Evolutionary conservation across 2,113 vertebrate genomes (phyloP), one percentile per base, ranked within the genome.

Genomic region (Nannospalax galili): DNA sequence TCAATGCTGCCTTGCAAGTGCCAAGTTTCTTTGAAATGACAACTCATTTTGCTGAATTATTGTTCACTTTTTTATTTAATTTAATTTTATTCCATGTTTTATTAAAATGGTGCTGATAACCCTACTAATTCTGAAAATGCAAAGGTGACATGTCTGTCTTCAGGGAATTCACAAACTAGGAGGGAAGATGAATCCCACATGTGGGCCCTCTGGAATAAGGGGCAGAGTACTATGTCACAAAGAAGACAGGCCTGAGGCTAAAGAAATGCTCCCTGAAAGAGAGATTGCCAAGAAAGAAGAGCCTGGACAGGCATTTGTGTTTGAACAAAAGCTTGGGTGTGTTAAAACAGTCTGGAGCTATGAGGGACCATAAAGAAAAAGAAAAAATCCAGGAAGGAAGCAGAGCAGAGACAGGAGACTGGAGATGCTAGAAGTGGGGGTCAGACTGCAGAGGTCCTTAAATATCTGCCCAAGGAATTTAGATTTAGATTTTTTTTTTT

Each of bases 61-160:
- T 85, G 24, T 60, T 58, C 42, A 84, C 37, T 77, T 95, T 85
- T 86, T 69, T 35, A 72, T 72, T 72, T 19, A n/a, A 92, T 91
- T 93, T 93, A 77, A 94, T 67, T 96, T 75, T 73, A 52, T 48
- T 87, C 14, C 45, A 92, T 19, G 6, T 87, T 64, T n/a, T 93
- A 91, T 67, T 84, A 84, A 81, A 94, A 75, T 94, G 69, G 42
- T 73, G 79, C 52, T 6, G 3, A 93, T 72, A 86, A n/a, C 35
- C 19, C 19, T 78, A 9, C 56, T 90, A 90, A 93, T 90, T 84
- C 65, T 77, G 32, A 84, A 52, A 30, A 84, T 48, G 56, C 52
- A 30, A 17, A 28, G 20, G 10, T 37, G 22, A 88, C 78, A 32
- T 56, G 45, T 0, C 69, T 58, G 30, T 70, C 73, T 69, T 92